Percentiles rank a stretch among this genome's conserved stretches.
phyloP scores from a whole-genome alignment of 2,888 invertebrate genomes.

The Aleiodes testaceus region DNA sequence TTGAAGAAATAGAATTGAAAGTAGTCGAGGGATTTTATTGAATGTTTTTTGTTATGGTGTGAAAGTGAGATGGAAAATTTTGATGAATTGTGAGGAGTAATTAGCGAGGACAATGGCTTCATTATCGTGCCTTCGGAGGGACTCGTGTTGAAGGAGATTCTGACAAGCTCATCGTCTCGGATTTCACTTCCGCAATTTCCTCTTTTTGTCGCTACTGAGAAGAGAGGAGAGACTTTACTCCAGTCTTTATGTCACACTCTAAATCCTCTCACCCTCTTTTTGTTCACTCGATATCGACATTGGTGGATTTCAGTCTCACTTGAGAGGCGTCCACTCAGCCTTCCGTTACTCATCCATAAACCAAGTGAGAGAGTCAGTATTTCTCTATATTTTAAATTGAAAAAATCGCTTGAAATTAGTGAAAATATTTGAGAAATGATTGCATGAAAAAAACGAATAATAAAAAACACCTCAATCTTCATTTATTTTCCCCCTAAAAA shows the following conservation, averaged over 20 bases:
- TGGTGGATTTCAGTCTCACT: constrained; percentile 30
- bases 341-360: constrained; percentile 28
- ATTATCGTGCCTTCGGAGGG: constrained; percentile 21
- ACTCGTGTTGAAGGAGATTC: constrained; percentile 35
- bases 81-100: constrained; percentile 30
- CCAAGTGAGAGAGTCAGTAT: too few species aligned
- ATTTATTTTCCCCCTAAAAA: background rate
- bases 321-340: constrained; percentile 31
- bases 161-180: constrained; percentile 30
- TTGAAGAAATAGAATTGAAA: background rate
- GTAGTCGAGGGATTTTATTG: background rate
- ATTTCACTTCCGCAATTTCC: constrained; percentile 18
- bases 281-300: constrained; percentile 23
- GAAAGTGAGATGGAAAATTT: constrained; percentile 4
- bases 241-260: constrained; percentile 33
- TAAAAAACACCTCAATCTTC: background rate
- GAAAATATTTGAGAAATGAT: too few species aligned
- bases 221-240: constrained; percentile 18
- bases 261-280: background rate
- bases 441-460: too few species aligned
- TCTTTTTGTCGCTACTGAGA: constrained; percentile 13
- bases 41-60: background rate
- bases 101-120: constrained; percentile 38
- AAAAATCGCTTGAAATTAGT: too few species aligned
- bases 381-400: too few species aligned